phyloP scores from a whole-genome alignment of 2,888 invertebrate genomes.

The Lutraria lutraria region DNA sequence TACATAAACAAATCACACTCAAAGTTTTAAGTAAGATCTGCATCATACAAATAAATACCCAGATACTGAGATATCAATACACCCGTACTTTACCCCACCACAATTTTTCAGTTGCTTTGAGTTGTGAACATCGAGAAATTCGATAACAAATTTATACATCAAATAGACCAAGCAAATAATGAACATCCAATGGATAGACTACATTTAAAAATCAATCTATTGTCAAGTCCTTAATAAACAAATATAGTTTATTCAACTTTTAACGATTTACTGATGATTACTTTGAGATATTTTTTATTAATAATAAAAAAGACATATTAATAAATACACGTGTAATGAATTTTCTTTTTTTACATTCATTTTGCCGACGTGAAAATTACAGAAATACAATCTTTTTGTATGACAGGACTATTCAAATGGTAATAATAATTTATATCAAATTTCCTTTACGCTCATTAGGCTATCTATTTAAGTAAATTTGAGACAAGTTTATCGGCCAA shows the following conservation, averaged over 20 bases:
- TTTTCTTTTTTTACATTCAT: background rate
- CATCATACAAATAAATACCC: background rate
- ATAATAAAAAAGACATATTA: background rate
- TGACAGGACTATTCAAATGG: background rate
- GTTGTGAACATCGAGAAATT: slow-evolving; percentile 7
- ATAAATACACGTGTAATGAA: background rate
- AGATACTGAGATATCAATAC: background rate
- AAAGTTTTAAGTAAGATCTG: background rate
- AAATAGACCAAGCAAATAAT: slow-evolving; percentile 3
- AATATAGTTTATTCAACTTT: background rate
- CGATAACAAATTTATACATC: slow-evolving; percentile 14
- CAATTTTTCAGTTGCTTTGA: background rate
- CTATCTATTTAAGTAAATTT: background rate
- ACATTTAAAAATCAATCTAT: background rate
- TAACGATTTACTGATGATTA: background rate
- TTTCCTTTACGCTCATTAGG: background rate
- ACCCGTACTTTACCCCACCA: background rate
- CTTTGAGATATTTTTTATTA: background rate
- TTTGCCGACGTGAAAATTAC: background rate
- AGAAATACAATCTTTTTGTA: background rate
- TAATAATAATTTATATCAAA: background rate
- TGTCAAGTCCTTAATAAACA: background rate
- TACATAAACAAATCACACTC: background rate
- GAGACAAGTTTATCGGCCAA: too few relatives aligned
- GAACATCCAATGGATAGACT: background rate